Evolutionary conservation across 53 echinoderm and acorn worm species (phyloP).

Genomic region (Pentamera pediparva): DNA sequence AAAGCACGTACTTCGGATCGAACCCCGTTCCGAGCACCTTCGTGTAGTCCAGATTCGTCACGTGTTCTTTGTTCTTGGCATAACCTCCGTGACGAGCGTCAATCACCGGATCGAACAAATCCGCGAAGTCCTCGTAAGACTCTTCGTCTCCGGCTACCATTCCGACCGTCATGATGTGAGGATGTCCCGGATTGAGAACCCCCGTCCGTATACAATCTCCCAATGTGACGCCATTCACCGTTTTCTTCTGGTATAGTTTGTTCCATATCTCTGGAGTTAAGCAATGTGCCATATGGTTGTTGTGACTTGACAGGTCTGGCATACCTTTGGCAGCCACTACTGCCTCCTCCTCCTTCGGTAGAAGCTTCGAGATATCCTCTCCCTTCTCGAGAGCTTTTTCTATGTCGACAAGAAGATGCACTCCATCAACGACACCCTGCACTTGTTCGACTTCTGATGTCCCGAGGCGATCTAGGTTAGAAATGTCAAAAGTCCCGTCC

Average conservation of each 20-base stretch:
- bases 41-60: constrained; percentile 64
- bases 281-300: constrained; percentile 91
- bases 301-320: constrained; percentile 89
- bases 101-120: constrained; percentile 85
- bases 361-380: constrained; percentile 49
- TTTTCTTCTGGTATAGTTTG: constrained; percentile 74
- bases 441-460: constrained; percentile 66
- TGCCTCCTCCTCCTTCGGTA: constrained; percentile 55
- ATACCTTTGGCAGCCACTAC: constrained; percentile 42
- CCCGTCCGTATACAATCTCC: constrained; percentile 71
- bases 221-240: constrained; percentile 60
- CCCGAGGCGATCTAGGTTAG: constrained; percentile 57
- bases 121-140: constrained; percentile 71
- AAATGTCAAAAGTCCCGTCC: constrained; percentile 59
- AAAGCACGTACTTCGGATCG: constrained; percentile 87
- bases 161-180: constrained; percentile 97
- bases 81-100: constrained; percentile 89
- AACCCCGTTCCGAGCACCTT: constrained; percentile 71
- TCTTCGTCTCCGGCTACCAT: constrained; percentile 93
- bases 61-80: constrained; percentile 66
- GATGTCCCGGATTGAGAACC: constrained; percentile 86
- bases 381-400: constrained; percentile 76
- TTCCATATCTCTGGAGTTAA: constrained; percentile 88
- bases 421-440: constrained; percentile 73
- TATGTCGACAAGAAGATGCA: constrained; percentile 55